These are phyloP conservation scores for Mythimna vitellina DNA, from an alignment of 2,888 invertebrate genomes.

Conservation along the genomic window DNA sequence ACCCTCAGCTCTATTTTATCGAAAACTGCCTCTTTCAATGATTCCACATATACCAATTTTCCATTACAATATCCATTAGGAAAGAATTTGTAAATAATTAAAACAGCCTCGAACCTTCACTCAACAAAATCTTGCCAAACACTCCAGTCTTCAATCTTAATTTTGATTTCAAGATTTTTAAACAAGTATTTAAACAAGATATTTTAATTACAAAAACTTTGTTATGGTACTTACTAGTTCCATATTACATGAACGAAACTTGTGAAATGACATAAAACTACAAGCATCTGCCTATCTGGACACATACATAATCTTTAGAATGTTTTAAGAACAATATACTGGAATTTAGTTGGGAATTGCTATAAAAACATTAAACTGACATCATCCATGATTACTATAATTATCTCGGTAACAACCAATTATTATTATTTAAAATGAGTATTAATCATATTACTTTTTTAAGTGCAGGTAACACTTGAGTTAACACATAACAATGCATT, in stretches of 20 bases:
- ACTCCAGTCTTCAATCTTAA: too few species aligned
- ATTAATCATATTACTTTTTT: neutral
- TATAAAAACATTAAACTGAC: neutral
- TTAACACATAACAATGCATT: constrained; percentile 1
- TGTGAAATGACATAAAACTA: neutral
- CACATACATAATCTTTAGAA: neutral
- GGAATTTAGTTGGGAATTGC: neutral
- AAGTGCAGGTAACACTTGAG: constrained; percentile 12
- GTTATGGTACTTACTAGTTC: neutral
- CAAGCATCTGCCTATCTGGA: neutral
- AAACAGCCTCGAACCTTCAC: too few species aligned
- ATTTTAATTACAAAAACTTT: too few species aligned
- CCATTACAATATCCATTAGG: too few species aligned
- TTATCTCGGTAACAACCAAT: neutral
- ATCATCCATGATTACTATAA: neutral
- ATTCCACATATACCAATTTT: too few species aligned
- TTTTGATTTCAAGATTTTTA: too few species aligned
- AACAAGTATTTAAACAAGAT: too few species aligned
- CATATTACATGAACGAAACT: neutral
- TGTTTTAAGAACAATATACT: neutral
- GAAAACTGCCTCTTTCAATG: too few species aligned
- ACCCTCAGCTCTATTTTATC: too few species aligned
- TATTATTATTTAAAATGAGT: neutral
- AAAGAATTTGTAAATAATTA: too few species aligned
- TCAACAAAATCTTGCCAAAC: too few species aligned